Evolutionary conservation across 2,797 vertebrate species (phyloP).

Genomic region (Cynodonichthys magdalenae): DNA sequence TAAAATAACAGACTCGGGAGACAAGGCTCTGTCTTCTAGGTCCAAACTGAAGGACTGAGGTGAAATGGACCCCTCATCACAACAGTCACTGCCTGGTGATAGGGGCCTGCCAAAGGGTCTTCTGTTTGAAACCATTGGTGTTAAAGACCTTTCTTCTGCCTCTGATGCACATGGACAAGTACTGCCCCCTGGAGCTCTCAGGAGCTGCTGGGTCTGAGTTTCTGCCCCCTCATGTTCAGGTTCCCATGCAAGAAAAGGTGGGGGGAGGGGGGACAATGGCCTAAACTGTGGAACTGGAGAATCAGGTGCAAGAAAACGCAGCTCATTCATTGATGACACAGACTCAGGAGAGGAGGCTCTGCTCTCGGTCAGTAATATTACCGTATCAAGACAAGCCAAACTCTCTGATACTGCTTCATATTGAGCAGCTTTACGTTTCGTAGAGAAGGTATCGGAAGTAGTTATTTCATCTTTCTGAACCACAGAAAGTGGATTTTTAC

Average conservation of each 20-base stretch:
- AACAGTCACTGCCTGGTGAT: slow-evolving; percentile 60
- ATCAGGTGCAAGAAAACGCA: slow-evolving; percentile 60
- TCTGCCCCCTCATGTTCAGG: slow-evolving; percentile 10
- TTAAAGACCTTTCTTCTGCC: slow-evolving; percentile 62
- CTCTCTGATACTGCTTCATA: slow-evolving; percentile 32
- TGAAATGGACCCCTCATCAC: slow-evolving; percentile 51
- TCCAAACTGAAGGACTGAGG: slow-evolving; percentile 58
- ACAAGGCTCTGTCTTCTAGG: slow-evolving; percentile 58
- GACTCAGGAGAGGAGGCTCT: slow-evolving; percentile 69
- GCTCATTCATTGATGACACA: slow-evolving; percentile 57
- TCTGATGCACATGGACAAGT: slow-evolving; percentile 21
- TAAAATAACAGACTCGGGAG: slow-evolving; percentile 49
- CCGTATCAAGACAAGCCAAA: slow-evolving; percentile 29
- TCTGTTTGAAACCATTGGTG: slow-evolving; percentile 73
- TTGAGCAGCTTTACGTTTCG: slow-evolving; percentile 6
- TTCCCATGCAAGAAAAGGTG: slow-evolving; percentile 55
- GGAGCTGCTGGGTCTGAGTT: neutral
- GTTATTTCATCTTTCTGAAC: slow-evolving; percentile 17
- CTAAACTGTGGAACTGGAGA: slow-evolving; percentile 61
- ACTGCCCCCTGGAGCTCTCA: too few relatives aligned
- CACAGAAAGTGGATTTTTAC: slow-evolving; percentile 17
- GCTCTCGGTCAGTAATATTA: slow-evolving; percentile 47
- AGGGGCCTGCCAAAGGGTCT: slow-evolving; percentile 67
- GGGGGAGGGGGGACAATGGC: slow-evolving; percentile 71
- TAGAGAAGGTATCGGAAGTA: slow-evolving; percentile 12